phyloP scores from a whole-genome alignment of 2,113 vertebrate species.

The Alosa alosa region DNA sequence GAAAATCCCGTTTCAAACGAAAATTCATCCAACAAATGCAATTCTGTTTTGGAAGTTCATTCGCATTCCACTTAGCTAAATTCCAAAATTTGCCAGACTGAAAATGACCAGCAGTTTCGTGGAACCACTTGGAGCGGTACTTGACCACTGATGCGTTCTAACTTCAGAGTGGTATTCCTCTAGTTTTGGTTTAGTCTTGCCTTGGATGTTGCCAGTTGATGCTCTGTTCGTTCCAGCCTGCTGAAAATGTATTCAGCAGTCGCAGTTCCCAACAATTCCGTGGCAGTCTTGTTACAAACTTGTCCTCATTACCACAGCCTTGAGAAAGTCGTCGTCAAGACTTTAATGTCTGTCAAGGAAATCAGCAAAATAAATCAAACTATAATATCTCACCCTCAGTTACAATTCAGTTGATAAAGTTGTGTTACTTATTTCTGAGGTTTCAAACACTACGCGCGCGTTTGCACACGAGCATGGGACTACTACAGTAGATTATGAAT shows the following conservation, averaged over 20 bases:
- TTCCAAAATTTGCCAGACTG: neutral
- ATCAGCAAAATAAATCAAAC: slow-evolving; percentile 41
- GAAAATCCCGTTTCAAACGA: neutral
- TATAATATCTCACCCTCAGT: neutral
- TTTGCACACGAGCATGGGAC: neutral
- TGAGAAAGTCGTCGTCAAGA: slow-evolving; percentile 50
- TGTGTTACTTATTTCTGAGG: neutral
- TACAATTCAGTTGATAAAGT: neutral
- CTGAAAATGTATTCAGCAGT: neutral
- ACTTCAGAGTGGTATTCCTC: slow-evolving; percentile 14
- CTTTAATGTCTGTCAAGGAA: slow-evolving; percentile 45
- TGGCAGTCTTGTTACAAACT: slow-evolving; percentile 53
- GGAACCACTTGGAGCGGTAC: neutral
- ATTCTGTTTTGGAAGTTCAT: neutral
- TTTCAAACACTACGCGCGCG: neutral
- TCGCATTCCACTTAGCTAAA: slow-evolving; percentile 2
- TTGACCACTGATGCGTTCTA: neutral
- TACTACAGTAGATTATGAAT: neutral
- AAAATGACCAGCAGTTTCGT: neutral
- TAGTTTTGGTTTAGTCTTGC: slow-evolving; percentile 1
- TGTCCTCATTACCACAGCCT: slow-evolving; percentile 58
- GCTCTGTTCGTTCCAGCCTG: neutral
- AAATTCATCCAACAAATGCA: neutral
- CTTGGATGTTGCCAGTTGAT: slow-evolving; percentile 11
- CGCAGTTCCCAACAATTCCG: slow-evolving; percentile 15